A percentile compares a stretch with the other conserved stretches of the same genome.
Conservation (phyloP, 2,797 vertebrate genomes). For the Simalia tracyae region DNA sequence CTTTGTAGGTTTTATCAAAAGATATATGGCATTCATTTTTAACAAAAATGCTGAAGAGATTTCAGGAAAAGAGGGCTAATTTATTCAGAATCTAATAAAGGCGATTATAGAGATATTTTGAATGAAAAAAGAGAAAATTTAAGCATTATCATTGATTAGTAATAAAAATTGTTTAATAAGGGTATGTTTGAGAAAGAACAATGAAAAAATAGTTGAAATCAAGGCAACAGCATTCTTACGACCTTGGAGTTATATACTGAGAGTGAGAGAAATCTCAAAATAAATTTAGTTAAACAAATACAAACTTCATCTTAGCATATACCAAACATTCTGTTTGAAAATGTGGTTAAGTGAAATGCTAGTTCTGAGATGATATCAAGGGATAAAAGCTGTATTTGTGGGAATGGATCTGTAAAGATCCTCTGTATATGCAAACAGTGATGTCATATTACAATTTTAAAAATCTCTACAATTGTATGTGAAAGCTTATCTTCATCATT, state of each 20-base stretch:
- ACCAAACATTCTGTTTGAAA: not conserved
- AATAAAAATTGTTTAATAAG: constrained; percentile 46
- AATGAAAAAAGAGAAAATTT: constrained; percentile 45
- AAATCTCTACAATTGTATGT: not conserved
- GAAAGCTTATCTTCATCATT: not conserved
- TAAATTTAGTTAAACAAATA: not conserved
- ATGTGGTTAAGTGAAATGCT: not conserved
- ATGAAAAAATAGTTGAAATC: constrained; percentile 55
- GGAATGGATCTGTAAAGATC: not conserved
- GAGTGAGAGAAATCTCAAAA: not conserved
- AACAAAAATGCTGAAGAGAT: constrained; percentile 70
- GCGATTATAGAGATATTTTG: constrained; percentile 68
- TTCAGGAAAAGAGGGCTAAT: constrained; percentile 56
- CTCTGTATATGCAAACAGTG: not conserved
- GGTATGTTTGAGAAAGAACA: constrained; percentile 37
- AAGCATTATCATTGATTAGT: constrained; percentile 69
- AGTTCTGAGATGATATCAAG: too few relatives aligned
- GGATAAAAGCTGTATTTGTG: not conserved
- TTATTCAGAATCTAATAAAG: constrained; percentile 77
- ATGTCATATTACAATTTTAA: not conserved
- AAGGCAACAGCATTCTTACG: constrained; percentile 48
- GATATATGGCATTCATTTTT: constrained; percentile 76
- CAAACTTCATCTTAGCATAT: not conserved
- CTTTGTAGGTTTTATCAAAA: constrained; percentile 73
- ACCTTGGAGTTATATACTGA: constrained; percentile 22